Percentiles rank a stretch among this genome's conserved stretches.
These are phyloP conservation scores for Limnephilus auricula DNA, from an alignment of 2,888 invertebrate species.

Conservation along the genomic window DNA sequence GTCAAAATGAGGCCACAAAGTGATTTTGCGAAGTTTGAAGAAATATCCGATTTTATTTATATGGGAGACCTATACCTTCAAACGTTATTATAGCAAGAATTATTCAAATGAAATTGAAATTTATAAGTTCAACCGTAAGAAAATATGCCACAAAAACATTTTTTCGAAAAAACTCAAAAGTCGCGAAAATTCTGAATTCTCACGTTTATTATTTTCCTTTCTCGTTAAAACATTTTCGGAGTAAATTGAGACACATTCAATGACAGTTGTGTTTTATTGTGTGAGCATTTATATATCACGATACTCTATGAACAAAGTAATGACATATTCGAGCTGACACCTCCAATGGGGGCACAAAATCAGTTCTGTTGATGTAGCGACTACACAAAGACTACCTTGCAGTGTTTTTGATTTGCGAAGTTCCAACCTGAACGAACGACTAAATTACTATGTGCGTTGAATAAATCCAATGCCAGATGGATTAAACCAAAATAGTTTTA, in stretches of 20 bases:
- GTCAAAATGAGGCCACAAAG: too few relatives aligned
- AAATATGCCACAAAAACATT: too few relatives aligned
- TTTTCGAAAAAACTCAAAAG: too few relatives aligned
- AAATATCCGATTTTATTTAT: too few relatives aligned
- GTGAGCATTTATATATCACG: background rate
- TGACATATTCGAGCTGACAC: background rate
- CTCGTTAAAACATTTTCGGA: background rate
- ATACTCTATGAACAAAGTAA: background rate
- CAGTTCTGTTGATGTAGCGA: background rate
- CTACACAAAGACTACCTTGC: background rate
- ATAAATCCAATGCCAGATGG: background rate
- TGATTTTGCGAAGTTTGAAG: too few relatives aligned
- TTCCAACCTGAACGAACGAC: background rate
- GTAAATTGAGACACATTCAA: background rate
- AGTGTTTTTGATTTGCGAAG: background rate
- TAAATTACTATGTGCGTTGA: background rate
- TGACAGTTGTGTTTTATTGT: background rate
- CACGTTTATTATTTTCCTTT: background rate
- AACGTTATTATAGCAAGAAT: too few relatives aligned
- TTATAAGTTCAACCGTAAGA: too few relatives aligned
- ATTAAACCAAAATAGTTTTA: too few relatives aligned
- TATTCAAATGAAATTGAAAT: too few relatives aligned
- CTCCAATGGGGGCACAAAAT: background rate
- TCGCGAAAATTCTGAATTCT: background rate
- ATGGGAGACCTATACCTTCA: too few relatives aligned